Evolutionary conservation across 2,113 vertebrate genomes (phyloP).

Genomic region (Petaurus breviceps): DNA sequence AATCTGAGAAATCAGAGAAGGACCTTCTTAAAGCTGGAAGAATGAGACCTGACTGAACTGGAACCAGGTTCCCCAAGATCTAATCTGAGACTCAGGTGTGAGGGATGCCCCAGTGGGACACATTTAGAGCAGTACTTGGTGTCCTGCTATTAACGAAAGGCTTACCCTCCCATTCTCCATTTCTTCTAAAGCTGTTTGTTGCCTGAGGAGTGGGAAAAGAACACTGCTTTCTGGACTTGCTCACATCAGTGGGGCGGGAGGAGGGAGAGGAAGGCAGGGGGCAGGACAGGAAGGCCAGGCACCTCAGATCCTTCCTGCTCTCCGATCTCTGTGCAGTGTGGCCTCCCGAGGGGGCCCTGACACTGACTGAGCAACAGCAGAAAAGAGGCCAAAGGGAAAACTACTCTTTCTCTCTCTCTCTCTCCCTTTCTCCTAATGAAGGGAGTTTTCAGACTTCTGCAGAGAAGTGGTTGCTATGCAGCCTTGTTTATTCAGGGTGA

Average conservation of each 20-base stretch:
- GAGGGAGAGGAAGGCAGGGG: neutral
- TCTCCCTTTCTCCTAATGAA: neutral
- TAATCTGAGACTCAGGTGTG: neutral
- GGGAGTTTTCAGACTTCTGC: neutral
- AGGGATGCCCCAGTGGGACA: neutral
- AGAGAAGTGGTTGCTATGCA: neutral
- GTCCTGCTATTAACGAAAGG: neutral
- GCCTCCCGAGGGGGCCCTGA: neutral
- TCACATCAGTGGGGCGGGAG: neutral
- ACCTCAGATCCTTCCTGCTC: neutral
- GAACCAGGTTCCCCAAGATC: neutral
- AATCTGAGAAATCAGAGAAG: neutral
- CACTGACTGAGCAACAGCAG: neutral
- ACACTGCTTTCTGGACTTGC: neutral
- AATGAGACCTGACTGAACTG: neutral
- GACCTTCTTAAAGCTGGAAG: neutral
- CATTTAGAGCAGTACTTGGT: neutral
- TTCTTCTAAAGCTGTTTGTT: neutral
- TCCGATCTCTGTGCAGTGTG: neutral
- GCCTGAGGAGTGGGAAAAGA: neutral
- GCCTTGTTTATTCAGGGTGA: neutral
- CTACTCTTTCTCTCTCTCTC: neutral
- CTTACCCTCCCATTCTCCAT: neutral
- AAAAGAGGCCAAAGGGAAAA: neutral
- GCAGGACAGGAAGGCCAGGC: neutral